Evolutionary conservation across 2,888 invertebrate species (phyloP), one percentile per base, ranked within the genome.

Genomic region (Hartigia nigra): DNA sequence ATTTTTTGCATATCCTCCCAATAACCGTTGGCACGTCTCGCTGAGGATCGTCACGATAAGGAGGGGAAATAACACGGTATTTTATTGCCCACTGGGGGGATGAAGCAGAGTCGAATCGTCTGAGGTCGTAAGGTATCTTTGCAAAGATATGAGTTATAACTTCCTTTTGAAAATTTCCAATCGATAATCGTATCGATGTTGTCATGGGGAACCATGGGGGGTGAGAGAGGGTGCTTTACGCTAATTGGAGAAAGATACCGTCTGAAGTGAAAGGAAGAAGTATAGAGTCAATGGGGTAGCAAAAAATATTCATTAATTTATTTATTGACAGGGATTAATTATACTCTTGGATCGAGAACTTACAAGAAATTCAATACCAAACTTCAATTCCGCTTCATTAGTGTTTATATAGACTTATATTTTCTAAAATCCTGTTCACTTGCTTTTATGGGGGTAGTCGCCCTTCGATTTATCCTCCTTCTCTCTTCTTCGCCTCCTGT

Each of bases 361-460:
- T 37, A 31, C 70, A 36, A 34, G 74, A 31, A 23, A 72, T 72
- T 34, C 12, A 12, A 72, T 72, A 12, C 72, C 32, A 12, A 72
- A 31, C 9, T 32, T 72, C 3, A 12, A 37, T 75, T 39, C 12
- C 12, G 32, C 77, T 75, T 75, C 77, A 69, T 76, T 76, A 76
- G 76, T 34, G 69, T 76, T 76, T 69, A 31, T 32, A 11, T 32
- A 23, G 1, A 70, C 23, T 76, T n/a, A 35, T 72, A 85, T 78
- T 55, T 78, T 80, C 83, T 82, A 82, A 82, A 86, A 84, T 82
- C 81, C 81, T 69, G 79, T 78, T 81, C 81, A 77, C 79, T 70
- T 55, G 69, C 14, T 12, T 5, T 12, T 39, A 23, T 12, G 12
- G 34, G 55, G 55, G 55, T 55, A 55, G 55, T 70, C 69, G 77